These are phyloP conservation scores for Trichosurus vulpecula DNA, from an alignment of 2,797 vertebrate genomes.

Conservation along the genomic window DNA sequence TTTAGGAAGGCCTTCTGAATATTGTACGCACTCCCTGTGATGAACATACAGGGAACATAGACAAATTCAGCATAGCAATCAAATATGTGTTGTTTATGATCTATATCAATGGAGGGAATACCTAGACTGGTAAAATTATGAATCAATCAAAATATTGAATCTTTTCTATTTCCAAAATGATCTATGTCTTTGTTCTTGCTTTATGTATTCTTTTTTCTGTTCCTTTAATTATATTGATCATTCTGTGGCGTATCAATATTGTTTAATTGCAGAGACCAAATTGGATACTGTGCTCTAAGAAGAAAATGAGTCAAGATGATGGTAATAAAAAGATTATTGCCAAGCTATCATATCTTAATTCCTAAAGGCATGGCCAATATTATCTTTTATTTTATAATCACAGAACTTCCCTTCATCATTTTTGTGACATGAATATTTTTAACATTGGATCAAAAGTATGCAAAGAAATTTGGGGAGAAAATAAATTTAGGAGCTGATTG, in stretches of 20 bases:
- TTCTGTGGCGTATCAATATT: no score
- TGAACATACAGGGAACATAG: not conserved
- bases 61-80: not conserved
- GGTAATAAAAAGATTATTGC: no score
- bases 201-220: no score
- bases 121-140: not conserved
- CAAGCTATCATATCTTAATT: not conserved
- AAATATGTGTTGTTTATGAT: not conserved
- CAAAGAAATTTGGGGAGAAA: not conserved
- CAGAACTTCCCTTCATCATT: not conserved
- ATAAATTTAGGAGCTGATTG: not conserved
- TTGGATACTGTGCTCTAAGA: no score
- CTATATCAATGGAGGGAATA: not conserved
- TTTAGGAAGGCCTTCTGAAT: not conserved
- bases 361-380: not conserved
- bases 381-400: not conserved
- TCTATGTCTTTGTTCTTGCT: no score
- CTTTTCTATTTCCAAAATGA: no score
- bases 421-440: not conserved
- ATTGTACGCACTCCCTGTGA: not conserved
- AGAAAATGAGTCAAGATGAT: no score
- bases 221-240: no score
- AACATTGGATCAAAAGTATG: not conserved
- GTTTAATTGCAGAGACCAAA: no score
- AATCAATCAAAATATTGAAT: not conserved